Evolutionary conservation across 2,888 invertebrate species (phyloP).

Genomic region (Euzetes globulus): DNA sequence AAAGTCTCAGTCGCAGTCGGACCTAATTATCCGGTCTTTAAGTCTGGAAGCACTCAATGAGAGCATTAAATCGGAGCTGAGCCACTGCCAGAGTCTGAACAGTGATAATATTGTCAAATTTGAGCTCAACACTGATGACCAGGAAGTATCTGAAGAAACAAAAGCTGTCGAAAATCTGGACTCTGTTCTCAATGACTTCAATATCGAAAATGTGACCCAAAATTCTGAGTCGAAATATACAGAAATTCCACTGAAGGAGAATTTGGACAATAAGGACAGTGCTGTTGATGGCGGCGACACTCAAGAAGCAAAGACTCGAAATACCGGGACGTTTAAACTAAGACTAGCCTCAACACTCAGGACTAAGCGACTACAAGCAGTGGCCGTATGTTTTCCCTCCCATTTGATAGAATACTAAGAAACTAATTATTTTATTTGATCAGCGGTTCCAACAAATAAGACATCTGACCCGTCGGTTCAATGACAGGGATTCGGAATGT

Average conservation of each 20-base stretch:
- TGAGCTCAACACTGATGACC: neutral
- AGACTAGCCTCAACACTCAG: constrained; percentile 8
- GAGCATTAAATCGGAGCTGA: neutral
- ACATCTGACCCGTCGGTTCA: neutral
- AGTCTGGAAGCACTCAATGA: constrained; percentile 4
- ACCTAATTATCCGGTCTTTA: neutral
- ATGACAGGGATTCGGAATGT: neutral
- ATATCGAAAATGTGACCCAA: neutral
- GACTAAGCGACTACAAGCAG: constrained; percentile 27
- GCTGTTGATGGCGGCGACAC: neutral
- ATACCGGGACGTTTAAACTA: neutral
- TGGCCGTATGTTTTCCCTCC: neutral
- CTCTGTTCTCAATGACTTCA: neutral
- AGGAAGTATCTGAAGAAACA: neutral
- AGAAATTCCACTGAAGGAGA: neutral
- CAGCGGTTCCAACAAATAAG: neutral
- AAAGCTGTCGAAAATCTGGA: neutral
- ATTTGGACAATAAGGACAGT: neutral
- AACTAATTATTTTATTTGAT: neutral
- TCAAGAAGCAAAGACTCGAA: neutral
- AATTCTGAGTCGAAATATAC: neutral
- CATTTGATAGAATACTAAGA: neutral
- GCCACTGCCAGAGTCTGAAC: neutral
- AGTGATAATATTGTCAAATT: neutral
- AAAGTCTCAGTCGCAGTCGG: neutral